Evolutionary conservation across 2,797 vertebrate genomes (phyloP).

Genomic region (Mycteria americana): DNA sequence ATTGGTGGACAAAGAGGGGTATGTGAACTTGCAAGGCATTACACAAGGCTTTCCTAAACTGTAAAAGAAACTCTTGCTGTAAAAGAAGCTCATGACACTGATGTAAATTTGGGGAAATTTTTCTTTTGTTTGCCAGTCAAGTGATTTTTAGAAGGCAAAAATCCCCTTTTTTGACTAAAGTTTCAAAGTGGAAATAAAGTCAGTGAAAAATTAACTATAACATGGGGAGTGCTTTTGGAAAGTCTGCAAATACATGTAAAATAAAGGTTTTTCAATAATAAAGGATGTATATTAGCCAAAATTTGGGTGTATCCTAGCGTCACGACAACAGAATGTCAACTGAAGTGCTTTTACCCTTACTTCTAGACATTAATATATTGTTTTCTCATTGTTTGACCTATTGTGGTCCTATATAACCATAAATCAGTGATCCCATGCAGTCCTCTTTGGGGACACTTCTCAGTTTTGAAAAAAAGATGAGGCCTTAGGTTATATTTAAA

Average conservation of each 20-base stretch:
- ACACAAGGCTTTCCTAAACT: neutral
- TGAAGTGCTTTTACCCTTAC: neutral
- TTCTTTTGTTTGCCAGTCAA: neutral
- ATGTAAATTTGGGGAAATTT: neutral
- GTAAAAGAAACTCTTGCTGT: neutral
- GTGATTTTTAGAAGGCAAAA: neutral
- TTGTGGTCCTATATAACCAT: slow-evolving; percentile 12
- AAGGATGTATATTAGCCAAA: neutral
- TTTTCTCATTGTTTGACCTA: slow-evolving; percentile 53
- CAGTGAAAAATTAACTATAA: neutral
- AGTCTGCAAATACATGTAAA: neutral
- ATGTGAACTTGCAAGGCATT: neutral
- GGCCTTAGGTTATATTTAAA: neutral
- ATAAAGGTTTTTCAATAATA: neutral
- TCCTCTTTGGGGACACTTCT: neutral
- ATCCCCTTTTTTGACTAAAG: neutral
- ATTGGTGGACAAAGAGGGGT: neutral
- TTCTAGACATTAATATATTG: slow-evolving; percentile 4
- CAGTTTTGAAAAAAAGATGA: neutral
- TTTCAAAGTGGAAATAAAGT: neutral
- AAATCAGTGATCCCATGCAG: slow-evolving; percentile 5
- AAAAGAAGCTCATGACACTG: neutral
- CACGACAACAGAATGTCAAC: neutral
- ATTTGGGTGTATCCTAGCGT: neutral
- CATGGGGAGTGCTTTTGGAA: neutral